These are phyloP conservation scores for Coremacera marginata DNA, from an alignment of 2,888 invertebrate species.

Conservation along the genomic window DNA sequence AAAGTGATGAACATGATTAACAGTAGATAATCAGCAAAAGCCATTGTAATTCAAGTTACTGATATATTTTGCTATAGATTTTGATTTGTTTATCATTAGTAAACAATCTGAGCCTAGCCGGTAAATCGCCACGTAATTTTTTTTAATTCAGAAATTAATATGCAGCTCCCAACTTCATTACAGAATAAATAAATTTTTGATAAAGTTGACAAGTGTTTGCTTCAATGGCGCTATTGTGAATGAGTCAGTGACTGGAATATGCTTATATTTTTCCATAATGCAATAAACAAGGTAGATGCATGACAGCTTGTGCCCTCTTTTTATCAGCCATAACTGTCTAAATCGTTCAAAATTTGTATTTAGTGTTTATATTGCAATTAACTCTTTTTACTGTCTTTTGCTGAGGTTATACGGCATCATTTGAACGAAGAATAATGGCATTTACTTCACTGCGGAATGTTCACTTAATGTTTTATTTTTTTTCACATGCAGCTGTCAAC, in stretches of 20 bases:
- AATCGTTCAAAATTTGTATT: too few species aligned
- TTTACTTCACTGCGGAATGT: too few species aligned
- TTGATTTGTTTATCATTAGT: slow-evolving; percentile 22
- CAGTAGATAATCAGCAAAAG: slow-evolving; percentile 51
- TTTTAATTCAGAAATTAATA: neutral
- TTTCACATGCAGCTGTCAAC: too few species aligned
- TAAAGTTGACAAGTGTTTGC: neutral
- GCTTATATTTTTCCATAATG: neutral
- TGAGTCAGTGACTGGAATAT: neutral
- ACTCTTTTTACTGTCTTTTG: too few species aligned
- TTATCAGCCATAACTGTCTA: too few species aligned
- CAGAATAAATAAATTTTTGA: neutral
- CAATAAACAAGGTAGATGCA: neutral
- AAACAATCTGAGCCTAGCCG: neutral
- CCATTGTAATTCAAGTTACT: slow-evolving; percentile 44
- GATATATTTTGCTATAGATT: neutral
- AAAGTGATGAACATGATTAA: slow-evolving; percentile 54
- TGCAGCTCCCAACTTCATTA: neutral
- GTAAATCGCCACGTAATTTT: slow-evolving; percentile 46
- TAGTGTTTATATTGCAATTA: too few species aligned
- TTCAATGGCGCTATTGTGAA: neutral
- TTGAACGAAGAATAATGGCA: too few species aligned
- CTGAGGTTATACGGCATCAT: too few species aligned
- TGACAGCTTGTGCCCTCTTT: too few species aligned
- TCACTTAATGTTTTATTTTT: too few species aligned